Percentiles rank a stretch among this genome's conserved stretches.
These are phyloP conservation scores for Temnothorax nylanderi DNA, from an alignment of 1,140 invertebrate species.

Conservation along the genomic window DNA sequence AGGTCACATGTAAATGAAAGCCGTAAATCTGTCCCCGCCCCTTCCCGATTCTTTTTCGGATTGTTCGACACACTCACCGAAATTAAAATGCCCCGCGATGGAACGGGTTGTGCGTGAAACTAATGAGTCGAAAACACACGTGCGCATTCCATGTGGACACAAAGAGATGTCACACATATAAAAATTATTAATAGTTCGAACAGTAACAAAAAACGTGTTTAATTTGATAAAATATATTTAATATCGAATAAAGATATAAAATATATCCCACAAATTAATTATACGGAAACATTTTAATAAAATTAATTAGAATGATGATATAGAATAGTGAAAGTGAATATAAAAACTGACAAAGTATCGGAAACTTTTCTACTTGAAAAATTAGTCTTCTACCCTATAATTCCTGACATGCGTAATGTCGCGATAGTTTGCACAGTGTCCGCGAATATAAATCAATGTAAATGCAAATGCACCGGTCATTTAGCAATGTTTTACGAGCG, in stretches of 20 bases:
- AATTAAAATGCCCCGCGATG: conserved; percentile 48
- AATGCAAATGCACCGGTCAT: conserved; percentile 27
- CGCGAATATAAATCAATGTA: conserved; percentile 8
- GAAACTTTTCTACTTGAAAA: neutral
- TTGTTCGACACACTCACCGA: conserved; percentile 59
- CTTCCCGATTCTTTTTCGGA: conserved; percentile 64
- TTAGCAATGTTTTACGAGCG: conserved; percentile 8
- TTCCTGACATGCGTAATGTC: neutral
- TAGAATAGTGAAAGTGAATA: neutral
- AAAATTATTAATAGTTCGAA: neutral
- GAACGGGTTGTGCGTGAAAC: conserved; percentile 28
- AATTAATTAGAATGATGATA: neutral
- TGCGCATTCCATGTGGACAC: neutral
- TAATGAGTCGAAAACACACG: conserved; percentile 33
- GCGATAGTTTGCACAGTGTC: neutral
- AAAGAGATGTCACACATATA: neutral
- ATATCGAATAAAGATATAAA: neutral
- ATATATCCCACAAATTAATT: neutral
- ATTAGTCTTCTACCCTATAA: neutral
- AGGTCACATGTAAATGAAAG: conserved; percentile 77
- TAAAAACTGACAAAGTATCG: neutral
- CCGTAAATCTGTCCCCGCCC: conserved; percentile 67
- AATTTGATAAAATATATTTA: neutral
- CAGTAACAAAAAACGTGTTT: neutral
- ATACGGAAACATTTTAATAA: neutral